These are phyloP conservation scores for Drepana arcuata DNA, from an alignment of 1,140 invertebrate species.

Conservation along the genomic window DNA sequence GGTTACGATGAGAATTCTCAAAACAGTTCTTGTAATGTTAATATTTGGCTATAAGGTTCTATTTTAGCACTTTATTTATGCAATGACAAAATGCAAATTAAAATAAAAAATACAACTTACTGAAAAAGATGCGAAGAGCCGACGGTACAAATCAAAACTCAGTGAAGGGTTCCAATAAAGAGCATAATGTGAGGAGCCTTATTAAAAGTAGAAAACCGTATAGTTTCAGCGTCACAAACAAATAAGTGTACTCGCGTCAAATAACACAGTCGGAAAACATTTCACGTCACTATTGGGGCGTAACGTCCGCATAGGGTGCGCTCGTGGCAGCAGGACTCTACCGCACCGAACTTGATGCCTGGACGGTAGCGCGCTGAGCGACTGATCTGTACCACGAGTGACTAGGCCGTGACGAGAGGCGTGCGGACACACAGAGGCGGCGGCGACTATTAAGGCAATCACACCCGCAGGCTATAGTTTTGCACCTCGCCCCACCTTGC, in stretches of 20 bases:
- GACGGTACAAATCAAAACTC: constrained; percentile 8
- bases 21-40: too few species aligned
- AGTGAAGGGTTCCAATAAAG: constrained; percentile 22
- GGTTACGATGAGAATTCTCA: too few species aligned
- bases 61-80: too few species aligned
- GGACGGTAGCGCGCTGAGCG: too few species aligned
- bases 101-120: constrained; percentile 16
- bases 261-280: constrained; percentile 45
- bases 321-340: too few species aligned
- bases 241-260: constrained; percentile 28
- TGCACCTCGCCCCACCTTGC: background rate
- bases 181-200: constrained; percentile 28
- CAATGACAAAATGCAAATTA: too few species aligned
- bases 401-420: too few species aligned
- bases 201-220: too few species aligned
- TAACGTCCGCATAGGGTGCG: constrained; percentile 31
- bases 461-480: background rate
- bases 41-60: too few species aligned
- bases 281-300: constrained; percentile 39
- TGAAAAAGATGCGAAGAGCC: constrained; percentile 8
- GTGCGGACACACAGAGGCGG: background rate
- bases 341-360: too few species aligned
- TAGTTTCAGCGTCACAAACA: constrained; percentile 27
- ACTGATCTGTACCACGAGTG: too few species aligned
- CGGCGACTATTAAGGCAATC: background rate